Evolutionary conservation across 1,140 invertebrate genomes (phyloP).

Genomic region (Saccostrea cuccullata): DNA sequence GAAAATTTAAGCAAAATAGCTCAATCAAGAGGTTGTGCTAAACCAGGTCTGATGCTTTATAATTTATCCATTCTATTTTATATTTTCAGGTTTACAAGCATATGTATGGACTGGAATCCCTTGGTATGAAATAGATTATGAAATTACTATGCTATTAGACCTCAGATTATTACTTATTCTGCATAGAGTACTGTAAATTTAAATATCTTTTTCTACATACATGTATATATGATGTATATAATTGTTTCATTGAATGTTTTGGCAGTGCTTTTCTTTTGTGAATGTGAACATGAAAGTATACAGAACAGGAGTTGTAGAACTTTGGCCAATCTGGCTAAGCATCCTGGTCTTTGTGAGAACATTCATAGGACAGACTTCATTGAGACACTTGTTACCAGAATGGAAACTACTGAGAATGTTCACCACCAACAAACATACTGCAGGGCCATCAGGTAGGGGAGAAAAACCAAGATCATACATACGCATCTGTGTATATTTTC

Average conservation of each 20-base stretch:
- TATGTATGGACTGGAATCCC: not conserved
- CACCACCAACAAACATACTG: conserved; percentile 28
- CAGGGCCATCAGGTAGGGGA: conserved; percentile 13
- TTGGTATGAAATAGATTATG: not conserved
- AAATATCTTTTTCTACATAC: too few species aligned
- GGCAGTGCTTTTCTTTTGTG: conserved; percentile 3
- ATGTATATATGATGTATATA: too few species aligned
- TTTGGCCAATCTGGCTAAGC: conserved; percentile 14
- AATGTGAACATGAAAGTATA: conserved; percentile 24
- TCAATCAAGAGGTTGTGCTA: too few species aligned
- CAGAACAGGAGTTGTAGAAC: conserved; percentile 32
- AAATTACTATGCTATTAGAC: too few species aligned
- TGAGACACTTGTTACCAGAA: not conserved
- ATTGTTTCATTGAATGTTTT: not conserved
- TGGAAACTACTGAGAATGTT: conserved; percentile 23
- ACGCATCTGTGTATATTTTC: too few species aligned
- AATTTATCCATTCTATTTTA: not conserved
- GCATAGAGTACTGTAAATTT: too few species aligned
- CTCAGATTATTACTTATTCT: too few species aligned
- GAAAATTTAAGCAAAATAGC: too few species aligned
- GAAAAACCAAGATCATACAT: too few species aligned
- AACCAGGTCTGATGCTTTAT: too few species aligned
- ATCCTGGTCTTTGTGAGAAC: not conserved
- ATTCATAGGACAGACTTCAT: conserved; percentile 37
- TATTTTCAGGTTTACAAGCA: conserved; percentile 30